These are phyloP conservation scores for Dendrolimus punctatus DNA, from an alignment of 1,140 invertebrate species.

Conservation along the genomic window DNA sequence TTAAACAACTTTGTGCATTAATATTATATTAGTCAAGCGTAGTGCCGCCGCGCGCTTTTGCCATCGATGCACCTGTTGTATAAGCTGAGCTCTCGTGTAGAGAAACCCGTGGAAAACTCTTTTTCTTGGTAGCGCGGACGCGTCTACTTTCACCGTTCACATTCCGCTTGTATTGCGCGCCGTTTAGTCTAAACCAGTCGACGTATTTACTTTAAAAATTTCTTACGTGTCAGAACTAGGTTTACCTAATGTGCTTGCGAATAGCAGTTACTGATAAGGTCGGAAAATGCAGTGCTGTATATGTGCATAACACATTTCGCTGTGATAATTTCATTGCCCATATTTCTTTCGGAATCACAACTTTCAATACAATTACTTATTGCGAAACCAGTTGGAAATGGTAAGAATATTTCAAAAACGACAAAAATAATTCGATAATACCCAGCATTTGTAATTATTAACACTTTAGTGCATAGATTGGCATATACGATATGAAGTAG, in stretches of 20 bases:
- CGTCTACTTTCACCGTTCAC: slow-evolving; percentile 65
- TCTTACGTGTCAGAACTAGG: slow-evolving; percentile 26
- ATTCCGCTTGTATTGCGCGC: slow-evolving; percentile 36
- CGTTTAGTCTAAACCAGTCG: slow-evolving; percentile 41
- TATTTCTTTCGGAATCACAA: not conserved
- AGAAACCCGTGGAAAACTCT: slow-evolving; percentile 67
- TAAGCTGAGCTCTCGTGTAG: slow-evolving; percentile 35
- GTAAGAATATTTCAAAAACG: too few species aligned
- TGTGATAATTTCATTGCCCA: not conserved
- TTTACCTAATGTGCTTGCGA: slow-evolving; percentile 19
- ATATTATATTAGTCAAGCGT: slow-evolving; percentile 4
- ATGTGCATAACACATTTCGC: not conserved
- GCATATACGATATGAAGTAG: slow-evolving; percentile 15
- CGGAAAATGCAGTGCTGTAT: slow-evolving; percentile 5
- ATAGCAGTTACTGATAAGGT: slow-evolving; percentile 19
- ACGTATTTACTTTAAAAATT: slow-evolving; percentile 26
- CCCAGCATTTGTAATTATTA: too few species aligned
- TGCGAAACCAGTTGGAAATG: too few species aligned
- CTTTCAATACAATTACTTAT: too few species aligned
- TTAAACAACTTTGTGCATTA: not conserved
- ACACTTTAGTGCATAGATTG: too few species aligned
- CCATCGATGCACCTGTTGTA: slow-evolving; percentile 43
- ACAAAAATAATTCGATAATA: too few species aligned
- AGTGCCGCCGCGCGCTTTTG: slow-evolving; percentile 6
- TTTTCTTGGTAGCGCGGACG: slow-evolving; percentile 58